Evolutionary conservation across 2,888 invertebrate genomes (phyloP).

Genomic region (Lasioglossum marginatum): DNA sequence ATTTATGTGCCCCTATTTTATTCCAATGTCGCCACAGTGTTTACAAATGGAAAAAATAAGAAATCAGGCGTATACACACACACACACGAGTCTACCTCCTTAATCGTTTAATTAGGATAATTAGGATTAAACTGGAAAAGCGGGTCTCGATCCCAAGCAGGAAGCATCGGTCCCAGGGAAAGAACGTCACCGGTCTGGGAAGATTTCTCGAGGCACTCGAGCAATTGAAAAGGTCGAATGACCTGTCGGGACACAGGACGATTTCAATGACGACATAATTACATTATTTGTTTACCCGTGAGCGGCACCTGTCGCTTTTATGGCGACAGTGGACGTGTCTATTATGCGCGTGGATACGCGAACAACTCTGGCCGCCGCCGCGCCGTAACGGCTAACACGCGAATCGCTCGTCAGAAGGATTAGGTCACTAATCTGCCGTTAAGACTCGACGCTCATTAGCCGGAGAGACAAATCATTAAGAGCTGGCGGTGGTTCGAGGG

Average conservation of each 20-base stretch:
- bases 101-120: too few relatives aligned
- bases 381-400: constrained; percentile 65
- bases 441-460: constrained; percentile 70
- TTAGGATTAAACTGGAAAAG: background rate
- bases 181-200: background rate
- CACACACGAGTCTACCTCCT: too few relatives aligned
- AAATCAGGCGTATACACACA: too few relatives aligned
- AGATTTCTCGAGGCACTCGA: background rate
- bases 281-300: constrained; percentile 61
- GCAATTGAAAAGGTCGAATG: constrained; percentile 40
- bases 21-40: too few relatives aligned
- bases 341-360: constrained; percentile 56
- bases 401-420: constrained; percentile 72
- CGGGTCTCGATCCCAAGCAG: background rate
- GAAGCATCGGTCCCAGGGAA: background rate
- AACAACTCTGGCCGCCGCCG: constrained; percentile 34
- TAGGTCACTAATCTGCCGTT: constrained; percentile 72
- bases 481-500: constrained; percentile 51
- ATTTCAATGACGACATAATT: constrained; percentile 52
- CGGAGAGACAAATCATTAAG: constrained; percentile 67
- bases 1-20: too few relatives aligned
- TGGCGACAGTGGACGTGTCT: constrained; percentile 51
- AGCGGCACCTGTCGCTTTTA: constrained; percentile 63
- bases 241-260: constrained; percentile 2
- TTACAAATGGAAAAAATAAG: too few relatives aligned